A percentile compares a stretch with the other conserved stretches of the same genome.
phyloP scores from a whole-genome alignment of 2,888 invertebrate genomes.

The Calameuta idolon region DNA sequence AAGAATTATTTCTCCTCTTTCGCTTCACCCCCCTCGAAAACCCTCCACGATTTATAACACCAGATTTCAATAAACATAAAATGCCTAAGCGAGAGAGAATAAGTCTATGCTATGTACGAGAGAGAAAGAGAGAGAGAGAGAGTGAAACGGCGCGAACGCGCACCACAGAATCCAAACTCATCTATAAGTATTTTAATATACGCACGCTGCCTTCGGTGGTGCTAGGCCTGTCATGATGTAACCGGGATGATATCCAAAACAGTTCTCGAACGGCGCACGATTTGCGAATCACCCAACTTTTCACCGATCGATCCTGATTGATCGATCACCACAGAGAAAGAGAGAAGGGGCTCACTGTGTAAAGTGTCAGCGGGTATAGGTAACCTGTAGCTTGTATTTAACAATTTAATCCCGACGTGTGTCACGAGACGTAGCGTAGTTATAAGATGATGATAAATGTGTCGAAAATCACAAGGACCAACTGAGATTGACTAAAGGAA shows the following conservation, averaged over 20 bases:
- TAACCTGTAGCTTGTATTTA: neutral
- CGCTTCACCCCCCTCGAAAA: neutral
- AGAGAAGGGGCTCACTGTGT: neutral
- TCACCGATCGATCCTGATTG: neutral
- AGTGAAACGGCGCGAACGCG: neutral
- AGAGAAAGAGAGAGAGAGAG: neutral
- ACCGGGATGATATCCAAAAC: constrained; percentile 28
- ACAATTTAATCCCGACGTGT: neutral
- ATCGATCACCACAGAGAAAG: neutral
- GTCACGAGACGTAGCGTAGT: neutral
- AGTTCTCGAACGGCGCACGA: neutral
- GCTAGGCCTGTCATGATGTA: constrained; percentile 49
- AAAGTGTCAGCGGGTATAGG: neutral
- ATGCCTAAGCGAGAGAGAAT: neutral
- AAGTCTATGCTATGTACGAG: too few species aligned
- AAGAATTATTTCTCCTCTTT: neutral
- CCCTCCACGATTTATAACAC: constrained; percentile 2
- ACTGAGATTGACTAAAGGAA: neutral
- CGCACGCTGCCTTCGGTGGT: constrained; percentile 50
- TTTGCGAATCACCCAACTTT: constrained; percentile 4
- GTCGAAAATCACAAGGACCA: neutral
- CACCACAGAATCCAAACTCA: neutral
- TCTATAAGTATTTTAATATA: constrained; percentile 23
- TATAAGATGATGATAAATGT: neutral
- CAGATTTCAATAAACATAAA: constrained; percentile 30